These are phyloP conservation scores for Sibirionetta formosa DNA, from an alignment of 2,797 vertebrate genomes.

Conservation along the genomic window DNA sequence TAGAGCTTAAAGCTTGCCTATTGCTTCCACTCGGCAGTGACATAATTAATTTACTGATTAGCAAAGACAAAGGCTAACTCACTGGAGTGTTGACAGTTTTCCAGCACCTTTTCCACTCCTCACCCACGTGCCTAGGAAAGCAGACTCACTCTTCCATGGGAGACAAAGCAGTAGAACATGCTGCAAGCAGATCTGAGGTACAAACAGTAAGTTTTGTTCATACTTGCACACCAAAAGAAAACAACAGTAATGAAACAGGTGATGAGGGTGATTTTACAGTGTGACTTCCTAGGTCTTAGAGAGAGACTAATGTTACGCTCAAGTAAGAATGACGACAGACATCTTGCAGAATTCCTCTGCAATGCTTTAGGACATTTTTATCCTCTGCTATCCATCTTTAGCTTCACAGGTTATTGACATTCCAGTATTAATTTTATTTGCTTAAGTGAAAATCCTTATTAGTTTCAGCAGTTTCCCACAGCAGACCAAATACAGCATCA, in stretches of 20 bases:
- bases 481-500: neutral
- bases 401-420: neutral
- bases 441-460: neutral
- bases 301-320: neutral
- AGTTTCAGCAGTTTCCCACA: neutral
- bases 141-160: neutral
- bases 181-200: neutral
- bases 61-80: neutral
- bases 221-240: neutral
- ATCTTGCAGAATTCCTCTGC: neutral
- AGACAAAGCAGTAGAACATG: neutral
- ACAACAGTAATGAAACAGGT: neutral
- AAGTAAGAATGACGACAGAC: rapidly evolving
- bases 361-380: neutral
- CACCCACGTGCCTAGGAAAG: neutral
- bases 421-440: neutral
- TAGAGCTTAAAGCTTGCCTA: neutral
- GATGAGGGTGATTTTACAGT: neutral
- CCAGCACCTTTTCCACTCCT: neutral
- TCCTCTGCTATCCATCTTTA: neutral
- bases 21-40: neutral
- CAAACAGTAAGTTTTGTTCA: neutral
- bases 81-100: neutral
- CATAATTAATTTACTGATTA: neutral
- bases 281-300: neutral